phyloP scores from a whole-genome alignment of 1,140 invertebrate genomes.

The Caenorhabditis brenneri region DNA sequence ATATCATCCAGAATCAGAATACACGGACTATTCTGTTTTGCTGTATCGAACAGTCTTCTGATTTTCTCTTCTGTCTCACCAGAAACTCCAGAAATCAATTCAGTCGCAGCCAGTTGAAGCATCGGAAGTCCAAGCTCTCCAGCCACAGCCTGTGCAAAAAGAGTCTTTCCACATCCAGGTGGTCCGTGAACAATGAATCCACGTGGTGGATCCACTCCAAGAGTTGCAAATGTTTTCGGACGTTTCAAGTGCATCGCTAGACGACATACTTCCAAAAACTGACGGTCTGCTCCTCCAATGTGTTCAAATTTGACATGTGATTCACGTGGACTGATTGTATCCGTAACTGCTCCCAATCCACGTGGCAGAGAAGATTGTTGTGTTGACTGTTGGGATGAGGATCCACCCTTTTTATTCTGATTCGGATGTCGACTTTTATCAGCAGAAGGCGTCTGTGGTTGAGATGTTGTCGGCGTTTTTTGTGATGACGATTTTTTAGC shows the following conservation, averaged over 20 bases:
- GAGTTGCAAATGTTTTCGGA: constrained; percentile 80
- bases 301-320: constrained; percentile 57
- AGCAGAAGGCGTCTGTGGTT: background rate
- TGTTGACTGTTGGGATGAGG: background rate
- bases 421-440: background rate
- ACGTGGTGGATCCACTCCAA: constrained; percentile 82
- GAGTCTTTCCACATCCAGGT: constrained; percentile 89
- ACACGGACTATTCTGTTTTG: constrained; percentile 61
- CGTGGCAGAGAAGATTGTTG: constrained; percentile 23
- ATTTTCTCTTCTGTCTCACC: constrained; percentile 93
- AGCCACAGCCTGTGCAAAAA: constrained; percentile 87
- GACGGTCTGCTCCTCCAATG: constrained; percentile 64
- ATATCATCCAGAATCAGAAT: constrained; percentile 86
- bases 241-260: constrained; percentile 83
- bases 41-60: constrained; percentile 86
- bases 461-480: background rate
- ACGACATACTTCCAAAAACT: constrained; percentile 78
- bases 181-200: constrained; percentile 88
- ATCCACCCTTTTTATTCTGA: background rate
- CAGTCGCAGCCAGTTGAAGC: constrained; percentile 85
- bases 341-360: background rate
- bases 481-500: background rate
- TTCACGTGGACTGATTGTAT: constrained; percentile 1
- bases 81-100: constrained; percentile 88
- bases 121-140: constrained; percentile 85